Evolutionary conservation across 2,888 invertebrate genomes (phyloP).

Genomic region (Perdita meconis): DNA sequence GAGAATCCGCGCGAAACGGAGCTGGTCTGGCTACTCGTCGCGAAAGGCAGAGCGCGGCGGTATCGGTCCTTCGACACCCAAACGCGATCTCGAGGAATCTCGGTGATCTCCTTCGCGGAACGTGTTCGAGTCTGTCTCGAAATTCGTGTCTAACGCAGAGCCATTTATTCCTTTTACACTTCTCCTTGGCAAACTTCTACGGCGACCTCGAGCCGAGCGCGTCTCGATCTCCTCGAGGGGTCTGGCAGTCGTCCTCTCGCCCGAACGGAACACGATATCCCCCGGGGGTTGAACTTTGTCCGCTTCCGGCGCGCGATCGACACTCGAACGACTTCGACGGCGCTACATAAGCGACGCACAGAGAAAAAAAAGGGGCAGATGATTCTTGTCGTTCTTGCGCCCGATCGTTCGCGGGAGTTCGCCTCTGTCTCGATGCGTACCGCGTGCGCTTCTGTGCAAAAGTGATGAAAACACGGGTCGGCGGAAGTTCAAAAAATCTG

Average conservation of each 20-base stretch:
- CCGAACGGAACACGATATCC: too few relatives aligned
- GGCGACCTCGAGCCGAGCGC: too few relatives aligned
- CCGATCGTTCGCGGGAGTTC: slow-evolving; percentile 10
- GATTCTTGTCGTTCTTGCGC: background rate
- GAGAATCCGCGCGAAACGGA: slow-evolving; percentile 3
- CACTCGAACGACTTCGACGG: background rate
- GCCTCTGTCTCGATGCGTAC: slow-evolving; percentile 54
- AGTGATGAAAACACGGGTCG: slow-evolving; percentile 76
- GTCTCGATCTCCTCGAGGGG: too few relatives aligned
- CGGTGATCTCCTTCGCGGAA: background rate
- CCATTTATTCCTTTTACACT: background rate
- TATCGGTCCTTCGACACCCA: background rate
- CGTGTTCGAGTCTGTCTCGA: too few relatives aligned
- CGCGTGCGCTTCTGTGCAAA: slow-evolving; percentile 76
- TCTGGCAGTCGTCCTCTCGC: too few relatives aligned
- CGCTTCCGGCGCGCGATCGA: too few relatives aligned
- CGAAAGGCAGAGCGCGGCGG: background rate
- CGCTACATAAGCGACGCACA: slow-evolving; percentile 9
- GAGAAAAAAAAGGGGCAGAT: background rate
- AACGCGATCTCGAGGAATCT: background rate
- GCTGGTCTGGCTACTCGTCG: background rate
- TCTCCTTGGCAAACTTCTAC: too few relatives aligned
- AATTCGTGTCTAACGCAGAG: too few relatives aligned
- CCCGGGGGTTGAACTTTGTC: too few relatives aligned
- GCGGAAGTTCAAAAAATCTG: slow-evolving; percentile 78